Base-by-base conservation (phyloP, 2,113 vertebrate species). In the Solea solea region DNA sequence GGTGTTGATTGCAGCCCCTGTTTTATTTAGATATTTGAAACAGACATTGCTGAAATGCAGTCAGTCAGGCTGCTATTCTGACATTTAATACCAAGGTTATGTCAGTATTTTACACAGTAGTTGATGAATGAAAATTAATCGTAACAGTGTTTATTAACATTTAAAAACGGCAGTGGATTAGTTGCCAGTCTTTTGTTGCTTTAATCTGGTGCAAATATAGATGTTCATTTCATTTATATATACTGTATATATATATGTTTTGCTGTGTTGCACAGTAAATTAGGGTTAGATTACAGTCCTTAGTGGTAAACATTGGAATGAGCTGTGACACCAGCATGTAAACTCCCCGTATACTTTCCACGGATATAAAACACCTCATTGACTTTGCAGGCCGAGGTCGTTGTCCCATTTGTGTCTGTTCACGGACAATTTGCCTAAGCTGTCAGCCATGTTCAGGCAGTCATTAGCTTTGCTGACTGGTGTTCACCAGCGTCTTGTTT, bases 401-500 rank as follows among this genome's bases (percentile, higher is more conserved):
- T 45, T 55, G 27, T 64, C 67, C 58, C 74, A 57, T 60, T 73
- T 71, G 63, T 57, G 78, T 84, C 49, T 5, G 15, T 77, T 83
- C 68, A 74, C 48, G 12, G 73, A 69, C 62, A 27, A 82, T 89
- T 82, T 46, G 48, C 74, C 53, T 28, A 27, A 72, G 45, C 54
- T 53, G 60, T 45, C 5, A 9, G 59, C 28, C 4, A 2, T 12
- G 41, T 76, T 62, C 9, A 51, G 27, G 27, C 50, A 6, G 40
- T 48, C 61, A 49, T 64, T 9, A 12, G 57, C 63, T 61, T 59
- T 55, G 67, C 64, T 69, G 60, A 39, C 69, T 70, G 71, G 45
- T 57, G 8, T 11, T 67, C 64, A 11, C 28, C 60, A 42, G 9
- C 55, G 7, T 65, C 25, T 25, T 1, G 25, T 49, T 44, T 70